These are phyloP conservation scores for Oryctes rhinoceros DNA, from an alignment of 1,140 invertebrate genomes.

Conservation along the genomic window DNA sequence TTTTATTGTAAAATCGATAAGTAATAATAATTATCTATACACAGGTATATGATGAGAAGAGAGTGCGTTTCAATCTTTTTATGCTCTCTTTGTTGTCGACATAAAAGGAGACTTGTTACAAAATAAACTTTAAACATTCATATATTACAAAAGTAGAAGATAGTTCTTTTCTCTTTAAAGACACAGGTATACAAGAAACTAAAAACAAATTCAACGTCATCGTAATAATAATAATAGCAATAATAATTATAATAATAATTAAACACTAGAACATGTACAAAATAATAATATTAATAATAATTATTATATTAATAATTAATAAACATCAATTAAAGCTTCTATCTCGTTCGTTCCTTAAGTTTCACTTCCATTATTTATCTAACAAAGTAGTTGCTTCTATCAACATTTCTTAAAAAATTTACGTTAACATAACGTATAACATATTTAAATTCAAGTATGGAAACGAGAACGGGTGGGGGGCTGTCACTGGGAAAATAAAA, in stretches of 20 bases:
- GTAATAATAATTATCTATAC: slow-evolving; percentile 22
- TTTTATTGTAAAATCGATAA: neutral
- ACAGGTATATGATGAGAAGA: neutral
- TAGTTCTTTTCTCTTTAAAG: no score
- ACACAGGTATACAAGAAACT: neutral
- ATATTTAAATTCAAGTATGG: slow-evolving; percentile 10
- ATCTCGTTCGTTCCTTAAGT: neutral
- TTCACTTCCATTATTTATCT: neutral
- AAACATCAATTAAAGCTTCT: slow-evolving; percentile 28
- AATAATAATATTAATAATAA: slow-evolving; percentile 30
- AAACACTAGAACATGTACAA: slow-evolving; percentile 29
- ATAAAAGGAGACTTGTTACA: neutral
- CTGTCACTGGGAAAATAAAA: neutral
- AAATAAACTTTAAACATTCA: neutral
- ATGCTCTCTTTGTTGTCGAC: neutral
- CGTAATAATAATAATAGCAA: slow-evolving; percentile 3
- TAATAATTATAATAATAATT: slow-evolving; percentile 27
- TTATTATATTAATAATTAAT: slow-evolving; percentile 29
- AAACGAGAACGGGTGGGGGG: neutral
- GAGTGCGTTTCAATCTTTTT: neutral
- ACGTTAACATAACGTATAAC: slow-evolving; percentile 32
- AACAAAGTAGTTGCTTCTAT: neutral
- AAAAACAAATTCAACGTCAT: slow-evolving; percentile 29
- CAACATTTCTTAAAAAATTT: neutral
- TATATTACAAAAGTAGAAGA: neutral